These are phyloP conservation scores for Brachystomella parvula DNA, from an alignment of 1,140 invertebrate genomes.

Conservation along the genomic window DNA sequence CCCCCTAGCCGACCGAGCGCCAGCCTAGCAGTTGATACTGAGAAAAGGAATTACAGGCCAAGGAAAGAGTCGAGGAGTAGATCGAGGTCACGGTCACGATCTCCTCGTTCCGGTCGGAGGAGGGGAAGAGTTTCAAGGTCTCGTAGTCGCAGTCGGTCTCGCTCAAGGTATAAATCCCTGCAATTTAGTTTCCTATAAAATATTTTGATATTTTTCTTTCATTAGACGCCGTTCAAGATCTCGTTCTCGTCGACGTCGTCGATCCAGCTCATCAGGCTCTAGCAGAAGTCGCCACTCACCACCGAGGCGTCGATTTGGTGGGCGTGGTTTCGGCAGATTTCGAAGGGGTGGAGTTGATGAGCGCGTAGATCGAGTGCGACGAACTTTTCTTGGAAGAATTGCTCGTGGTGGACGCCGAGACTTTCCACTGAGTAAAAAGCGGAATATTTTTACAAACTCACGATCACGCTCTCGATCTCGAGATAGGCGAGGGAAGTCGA, in stretches of 20 bases:
- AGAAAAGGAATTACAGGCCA: neutral
- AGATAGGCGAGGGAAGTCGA: slow-evolving; percentile 14
- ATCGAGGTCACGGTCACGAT: slow-evolving; percentile 4
- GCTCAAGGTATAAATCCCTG: slow-evolving; percentile 9
- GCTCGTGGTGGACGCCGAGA: neutral
- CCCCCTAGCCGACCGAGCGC: neutral
- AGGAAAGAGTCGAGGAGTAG: slow-evolving; percentile 1
- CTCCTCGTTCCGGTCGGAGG: slow-evolving; percentile 1
- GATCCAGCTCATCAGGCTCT: neutral
- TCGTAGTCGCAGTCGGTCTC: slow-evolving; percentile 16
- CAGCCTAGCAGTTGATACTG: neutral
- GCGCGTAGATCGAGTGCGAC: neutral
- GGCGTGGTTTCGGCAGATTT: neutral
- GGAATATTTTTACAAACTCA: neutral
- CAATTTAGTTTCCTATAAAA: neutral
- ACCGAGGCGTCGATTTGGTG: slow-evolving; percentile 1
- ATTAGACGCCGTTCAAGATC: slow-evolving; percentile 10
- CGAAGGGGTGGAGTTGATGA: slow-evolving; percentile 3
- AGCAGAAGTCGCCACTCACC: neutral
- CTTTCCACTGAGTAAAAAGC: neutral
- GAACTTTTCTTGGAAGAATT: neutral
- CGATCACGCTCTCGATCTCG: neutral
- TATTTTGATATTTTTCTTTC: neutral
- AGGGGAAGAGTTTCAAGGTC: slow-evolving; percentile 12
- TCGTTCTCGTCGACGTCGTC: slow-evolving; percentile 14